These are phyloP conservation scores for Microctonus brassicae DNA, from an alignment of 2,888 invertebrate species.

Conservation along the genomic window DNA sequence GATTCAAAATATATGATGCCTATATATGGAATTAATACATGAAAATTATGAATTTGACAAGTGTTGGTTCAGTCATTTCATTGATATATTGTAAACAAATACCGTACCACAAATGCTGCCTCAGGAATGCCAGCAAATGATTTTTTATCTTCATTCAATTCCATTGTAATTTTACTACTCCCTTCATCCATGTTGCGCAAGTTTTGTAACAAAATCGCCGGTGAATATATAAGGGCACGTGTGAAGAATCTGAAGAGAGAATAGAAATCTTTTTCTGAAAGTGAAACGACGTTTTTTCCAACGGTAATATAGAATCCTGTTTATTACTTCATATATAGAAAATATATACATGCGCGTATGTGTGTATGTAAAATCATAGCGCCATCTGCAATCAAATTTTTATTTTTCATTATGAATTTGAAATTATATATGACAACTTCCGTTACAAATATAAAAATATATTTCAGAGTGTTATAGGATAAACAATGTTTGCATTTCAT, in stretches of 20 bases:
- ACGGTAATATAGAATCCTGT: constrained; percentile 14
- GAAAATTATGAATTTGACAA: constrained; percentile 18
- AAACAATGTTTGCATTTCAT: no score
- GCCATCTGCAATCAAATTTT: neutral
- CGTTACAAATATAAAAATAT: no score
- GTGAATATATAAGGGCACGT: constrained; percentile 29
- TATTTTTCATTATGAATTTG: no score
- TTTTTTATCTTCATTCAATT: constrained; percentile 70
- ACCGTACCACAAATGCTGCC: constrained; percentile 87
- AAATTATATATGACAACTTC: no score
- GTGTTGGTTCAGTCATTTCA: constrained; percentile 2
- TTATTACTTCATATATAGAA: neutral
- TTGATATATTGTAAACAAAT: constrained; percentile 30
- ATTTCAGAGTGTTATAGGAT: no score
- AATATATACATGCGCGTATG: no score
- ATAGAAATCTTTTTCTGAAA: constrained; percentile 15
- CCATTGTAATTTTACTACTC: constrained; percentile 54
- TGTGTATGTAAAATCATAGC: neutral
- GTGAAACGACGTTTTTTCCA: constrained; percentile 1
- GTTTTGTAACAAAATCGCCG: constrained; percentile 28
- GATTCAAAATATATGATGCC: constrained; percentile 13
- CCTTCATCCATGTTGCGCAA: constrained; percentile 55
- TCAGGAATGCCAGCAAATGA: constrained; percentile 90
- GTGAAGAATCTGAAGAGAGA: constrained; percentile 14
- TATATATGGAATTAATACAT: constrained; percentile 15